Conservation (phyloP, 2,888 invertebrate genomes). For the Apotomis betuletana region DNA sequence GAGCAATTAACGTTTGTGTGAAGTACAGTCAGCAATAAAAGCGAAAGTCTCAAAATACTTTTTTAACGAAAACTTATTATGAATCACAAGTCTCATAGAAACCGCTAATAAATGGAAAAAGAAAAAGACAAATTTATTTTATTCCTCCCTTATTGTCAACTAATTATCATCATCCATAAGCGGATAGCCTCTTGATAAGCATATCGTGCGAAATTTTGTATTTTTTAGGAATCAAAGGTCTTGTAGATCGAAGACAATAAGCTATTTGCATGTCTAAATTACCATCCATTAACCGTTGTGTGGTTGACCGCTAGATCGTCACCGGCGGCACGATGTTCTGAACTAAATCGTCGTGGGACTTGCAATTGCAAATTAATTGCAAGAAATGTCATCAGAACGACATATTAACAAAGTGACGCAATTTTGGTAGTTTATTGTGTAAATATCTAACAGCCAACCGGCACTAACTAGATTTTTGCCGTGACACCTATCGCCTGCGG, state of each 20-base stretch:
- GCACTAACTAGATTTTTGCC: too few species aligned
- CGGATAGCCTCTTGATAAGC: too few species aligned
- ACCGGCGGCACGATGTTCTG: constrained; percentile 42
- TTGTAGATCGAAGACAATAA: constrained; percentile 69
- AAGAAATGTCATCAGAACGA: background rate
- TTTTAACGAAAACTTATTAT: background rate
- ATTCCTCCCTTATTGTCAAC: too few species aligned
- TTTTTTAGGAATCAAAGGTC: constrained; percentile 70
- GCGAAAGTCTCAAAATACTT: too few species aligned
- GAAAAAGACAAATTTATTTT: too few species aligned
- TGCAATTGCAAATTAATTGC: constrained; percentile 33
- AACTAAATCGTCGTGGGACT: background rate
- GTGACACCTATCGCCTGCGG: too few species aligned
- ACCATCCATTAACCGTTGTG: constrained; percentile 70
- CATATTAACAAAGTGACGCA: background rate
- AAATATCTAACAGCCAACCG: too few species aligned
- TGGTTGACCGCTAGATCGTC: constrained; percentile 65
- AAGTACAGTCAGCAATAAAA: too few species aligned
- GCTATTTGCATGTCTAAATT: constrained; percentile 79
- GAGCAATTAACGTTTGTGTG: too few species aligned
- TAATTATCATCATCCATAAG: too few species aligned
- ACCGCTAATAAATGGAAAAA: too few species aligned
- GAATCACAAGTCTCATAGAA: background rate
- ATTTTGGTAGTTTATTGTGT: background rate
- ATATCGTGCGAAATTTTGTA: constrained; percentile 61